A percentile compares a stretch with the other conserved stretches of the same genome.
These are phyloP conservation scores for Drosophila obscura DNA, from an alignment of 1,140 invertebrate genomes.

Conservation along the genomic window DNA sequence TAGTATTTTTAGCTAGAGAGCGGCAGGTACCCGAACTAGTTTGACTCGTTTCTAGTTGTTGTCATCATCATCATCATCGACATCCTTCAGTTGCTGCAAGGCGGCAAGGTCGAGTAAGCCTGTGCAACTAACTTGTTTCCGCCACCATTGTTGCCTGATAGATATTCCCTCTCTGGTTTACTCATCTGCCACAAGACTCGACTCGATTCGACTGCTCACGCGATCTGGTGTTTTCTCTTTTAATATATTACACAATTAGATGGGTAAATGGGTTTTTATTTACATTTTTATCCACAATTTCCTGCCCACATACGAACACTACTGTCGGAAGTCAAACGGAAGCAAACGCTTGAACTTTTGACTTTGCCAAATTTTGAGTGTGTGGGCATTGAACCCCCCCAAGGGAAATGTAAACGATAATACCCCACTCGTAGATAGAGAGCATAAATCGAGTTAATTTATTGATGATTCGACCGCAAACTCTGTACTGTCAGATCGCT, in stretches of 20 bases:
- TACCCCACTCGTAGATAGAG: not conserved
- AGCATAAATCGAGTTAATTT: too few relatives aligned
- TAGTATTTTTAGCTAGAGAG: conserved; percentile 63
- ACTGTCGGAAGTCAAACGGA: conserved; percentile 39
- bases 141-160: conserved; percentile 19
- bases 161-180: conserved; percentile 10
- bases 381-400: conserved; percentile 51
- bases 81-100: conserved; percentile 52
- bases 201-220: conserved; percentile 49
- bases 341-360: conserved; percentile 60
- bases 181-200: conserved; percentile 51
- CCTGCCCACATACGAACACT: conserved; percentile 42
- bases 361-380: conserved; percentile 29
- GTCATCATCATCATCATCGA: not conserved
- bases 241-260: conserved; percentile 71
- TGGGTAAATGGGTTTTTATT: conserved; percentile 63
- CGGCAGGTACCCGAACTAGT: conserved; percentile 44
- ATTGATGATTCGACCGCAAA: too few relatives aligned
- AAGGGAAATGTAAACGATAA: conserved; percentile 1
- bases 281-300: conserved; percentile 70
- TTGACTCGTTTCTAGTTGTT: conserved; percentile 60
- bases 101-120: conserved; percentile 63
- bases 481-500: too few relatives aligned
- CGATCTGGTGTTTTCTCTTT: conserved; percentile 62
- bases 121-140: conserved; percentile 36